phyloP scores from a whole-genome alignment of 2,797 vertebrate genomes.

The Myiotriccus ornatus region DNA sequence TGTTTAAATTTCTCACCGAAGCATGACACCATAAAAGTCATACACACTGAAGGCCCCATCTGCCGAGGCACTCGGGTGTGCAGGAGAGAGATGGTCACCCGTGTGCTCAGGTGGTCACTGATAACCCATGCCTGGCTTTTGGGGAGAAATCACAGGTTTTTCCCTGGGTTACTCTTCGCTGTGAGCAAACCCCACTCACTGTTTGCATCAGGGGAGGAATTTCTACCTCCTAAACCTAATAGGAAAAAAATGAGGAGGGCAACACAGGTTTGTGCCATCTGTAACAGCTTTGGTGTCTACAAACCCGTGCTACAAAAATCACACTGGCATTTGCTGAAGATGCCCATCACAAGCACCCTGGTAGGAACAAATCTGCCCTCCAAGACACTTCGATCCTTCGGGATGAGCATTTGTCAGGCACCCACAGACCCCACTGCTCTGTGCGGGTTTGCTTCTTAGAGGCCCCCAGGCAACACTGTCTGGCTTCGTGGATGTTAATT shows the following conservation, averaged over 20 bases:
- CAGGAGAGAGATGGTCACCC: neutral
- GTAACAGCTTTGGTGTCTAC: neutral
- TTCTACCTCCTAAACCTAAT: neutral
- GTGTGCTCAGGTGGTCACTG: neutral
- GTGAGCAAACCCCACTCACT: neutral
- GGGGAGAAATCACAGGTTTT: neutral
- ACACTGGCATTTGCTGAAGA: fast-evolving
- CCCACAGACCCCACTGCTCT: neutral
- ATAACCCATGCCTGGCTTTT: neutral
- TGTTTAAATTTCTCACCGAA: neutral
- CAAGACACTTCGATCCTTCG: neutral
- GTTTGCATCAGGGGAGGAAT: neutral
- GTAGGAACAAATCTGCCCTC: neutral
- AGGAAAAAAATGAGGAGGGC: neutral
- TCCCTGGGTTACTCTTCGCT: fast-evolving
- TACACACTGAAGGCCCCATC: neutral
- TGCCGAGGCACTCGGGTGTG: neutral
- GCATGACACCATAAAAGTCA: neutral
- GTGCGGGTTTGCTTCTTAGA: neutral
- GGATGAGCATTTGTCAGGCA: neutral
- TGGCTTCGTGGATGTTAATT: slow-evolving; percentile 75
- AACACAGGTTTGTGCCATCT: neutral
- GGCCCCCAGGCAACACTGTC: slow-evolving; percentile 63
- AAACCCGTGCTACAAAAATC: neutral
- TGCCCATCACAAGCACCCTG: fast-evolving